Percentiles rank a stretch among this genome's conserved stretches.
Conservation (phyloP, 2,888 invertebrate species). For the Pachliopta kotzebuea region DNA sequence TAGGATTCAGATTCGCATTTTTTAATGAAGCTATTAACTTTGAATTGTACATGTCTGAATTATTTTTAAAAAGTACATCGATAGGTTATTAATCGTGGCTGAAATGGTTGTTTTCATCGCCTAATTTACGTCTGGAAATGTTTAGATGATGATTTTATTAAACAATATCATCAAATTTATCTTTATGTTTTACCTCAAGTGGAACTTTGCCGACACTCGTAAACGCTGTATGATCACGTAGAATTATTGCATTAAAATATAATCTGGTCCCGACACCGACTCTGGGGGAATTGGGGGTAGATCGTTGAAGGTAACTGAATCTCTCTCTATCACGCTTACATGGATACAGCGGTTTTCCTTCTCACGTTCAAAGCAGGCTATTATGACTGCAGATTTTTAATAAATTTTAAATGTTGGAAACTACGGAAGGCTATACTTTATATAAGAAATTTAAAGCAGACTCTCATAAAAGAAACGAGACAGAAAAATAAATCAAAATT, state of each 20-base stretch:
- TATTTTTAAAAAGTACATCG: too few species aligned
- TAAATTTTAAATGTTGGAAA: slow-evolving; percentile 28
- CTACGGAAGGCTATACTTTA: slow-evolving; percentile 10
- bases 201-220: slow-evolving; percentile 47
- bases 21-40: too few species aligned
- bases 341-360: neutral
- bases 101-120: too few species aligned
- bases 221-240: slow-evolving; percentile 76
- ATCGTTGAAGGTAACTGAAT: slow-evolving; percentile 26
- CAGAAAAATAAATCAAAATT: neutral
- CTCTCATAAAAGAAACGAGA: neutral
- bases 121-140: too few species aligned
- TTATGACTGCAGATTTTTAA: slow-evolving; percentile 31
- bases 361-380: slow-evolving; percentile 11
- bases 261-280: slow-evolving; percentile 48
- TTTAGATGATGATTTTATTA: too few species aligned
- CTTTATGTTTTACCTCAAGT: slow-evolving; percentile 8
- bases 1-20: too few species aligned
- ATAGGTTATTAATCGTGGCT: neutral
- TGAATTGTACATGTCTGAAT: too few species aligned
- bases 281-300: slow-evolving; percentile 26
- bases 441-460: neutral
- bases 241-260: slow-evolving; percentile 78
- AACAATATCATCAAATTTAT: slow-evolving; percentile 31
- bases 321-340: slow-evolving; percentile 21